phyloP scores from a whole-genome alignment of 2,113 vertebrate species.

The Chloebia gouldiae region DNA sequence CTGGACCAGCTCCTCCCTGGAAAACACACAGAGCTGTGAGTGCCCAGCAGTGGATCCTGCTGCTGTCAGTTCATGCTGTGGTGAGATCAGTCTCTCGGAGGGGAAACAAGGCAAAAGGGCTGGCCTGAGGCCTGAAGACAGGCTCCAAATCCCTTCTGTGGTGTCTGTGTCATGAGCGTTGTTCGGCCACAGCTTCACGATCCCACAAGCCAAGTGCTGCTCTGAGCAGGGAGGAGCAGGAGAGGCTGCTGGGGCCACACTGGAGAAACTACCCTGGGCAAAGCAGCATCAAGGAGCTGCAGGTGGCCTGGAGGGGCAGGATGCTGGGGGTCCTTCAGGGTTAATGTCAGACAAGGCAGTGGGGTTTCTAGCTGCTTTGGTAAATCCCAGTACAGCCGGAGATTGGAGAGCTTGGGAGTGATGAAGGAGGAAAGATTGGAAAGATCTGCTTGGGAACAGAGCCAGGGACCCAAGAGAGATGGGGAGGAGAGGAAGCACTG shows the following conservation, averaged over 20 bases:
- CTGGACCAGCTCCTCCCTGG: not conserved
- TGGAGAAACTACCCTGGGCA: not conserved
- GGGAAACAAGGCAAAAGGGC: not conserved
- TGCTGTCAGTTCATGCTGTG: fast-evolving
- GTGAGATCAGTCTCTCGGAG: fast-evolving
- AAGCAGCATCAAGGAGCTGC: not conserved
- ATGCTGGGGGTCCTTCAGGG: not conserved
- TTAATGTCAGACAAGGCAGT: not conserved
- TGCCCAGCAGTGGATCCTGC: not conserved
- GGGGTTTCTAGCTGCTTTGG: not conserved
- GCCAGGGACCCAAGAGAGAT: not conserved
- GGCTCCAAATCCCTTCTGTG: not conserved
- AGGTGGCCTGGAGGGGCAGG: not conserved
- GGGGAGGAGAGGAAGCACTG: not conserved
- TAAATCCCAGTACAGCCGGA: not conserved
- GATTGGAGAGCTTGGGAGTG: not conserved
- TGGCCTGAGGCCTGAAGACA: not conserved
- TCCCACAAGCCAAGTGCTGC: not conserved
- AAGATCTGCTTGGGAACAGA: not conserved
- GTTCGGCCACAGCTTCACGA: fast-evolving
- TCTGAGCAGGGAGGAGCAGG: not conserved
- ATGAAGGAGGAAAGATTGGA: not conserved
- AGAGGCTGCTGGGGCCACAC: not conserved
- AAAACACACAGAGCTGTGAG: fast-evolving
- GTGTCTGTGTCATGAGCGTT: fast-evolving